Percentiles rank a stretch among this genome's conserved stretches.
Conservation (phyloP, 2,113 vertebrate genomes). For the Sander vitreus region DNA sequence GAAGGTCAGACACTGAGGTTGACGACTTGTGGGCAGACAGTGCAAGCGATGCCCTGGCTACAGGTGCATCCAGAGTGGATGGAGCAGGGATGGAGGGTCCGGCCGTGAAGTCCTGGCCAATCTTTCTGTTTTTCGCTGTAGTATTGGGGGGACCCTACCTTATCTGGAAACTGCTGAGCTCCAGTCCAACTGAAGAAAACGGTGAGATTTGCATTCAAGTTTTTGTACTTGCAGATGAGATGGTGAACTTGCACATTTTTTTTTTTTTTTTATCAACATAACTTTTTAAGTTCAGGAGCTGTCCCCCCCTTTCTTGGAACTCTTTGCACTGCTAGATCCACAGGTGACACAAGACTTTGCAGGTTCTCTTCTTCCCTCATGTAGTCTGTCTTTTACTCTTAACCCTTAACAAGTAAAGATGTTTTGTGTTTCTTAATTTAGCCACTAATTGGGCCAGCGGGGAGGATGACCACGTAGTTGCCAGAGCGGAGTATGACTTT, state of each 20-base stretch:
- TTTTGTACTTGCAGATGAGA: neutral
- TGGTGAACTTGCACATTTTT: neutral
- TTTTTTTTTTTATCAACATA: neutral
- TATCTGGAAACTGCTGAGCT: slow-evolving; percentile 95
- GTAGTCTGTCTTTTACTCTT: neutral
- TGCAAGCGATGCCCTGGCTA: slow-evolving; percentile 82
- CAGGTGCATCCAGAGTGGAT: slow-evolving; percentile 18
- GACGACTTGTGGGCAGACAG: slow-evolving; percentile 97
- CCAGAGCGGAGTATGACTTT: slow-evolving; percentile 96
- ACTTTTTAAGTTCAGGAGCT: neutral
- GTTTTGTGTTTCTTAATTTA: slow-evolving; percentile 58
- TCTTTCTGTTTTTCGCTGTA: slow-evolving; percentile 97
- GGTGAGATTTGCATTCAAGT: slow-evolving; percentile 78
- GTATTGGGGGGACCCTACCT: slow-evolving; percentile 96
- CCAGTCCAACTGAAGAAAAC: slow-evolving; percentile 85
- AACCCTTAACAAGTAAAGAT: neutral
- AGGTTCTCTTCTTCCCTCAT: too few species aligned
- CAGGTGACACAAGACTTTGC: too few species aligned
- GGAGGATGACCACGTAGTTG: slow-evolving; percentile 96
- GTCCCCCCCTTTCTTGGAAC: neutral
- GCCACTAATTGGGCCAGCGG: slow-evolving; percentile 91
- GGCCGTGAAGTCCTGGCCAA: slow-evolving; percentile 96
- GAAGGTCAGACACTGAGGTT: slow-evolving; percentile 86
- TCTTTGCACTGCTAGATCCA: neutral
- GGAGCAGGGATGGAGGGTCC: slow-evolving; percentile 83